Percentiles rank a stretch among this genome's conserved stretches.
phyloP scores from a whole-genome alignment of 2,797 vertebrate genomes.

The Chiroxiphia lanceolata region DNA sequence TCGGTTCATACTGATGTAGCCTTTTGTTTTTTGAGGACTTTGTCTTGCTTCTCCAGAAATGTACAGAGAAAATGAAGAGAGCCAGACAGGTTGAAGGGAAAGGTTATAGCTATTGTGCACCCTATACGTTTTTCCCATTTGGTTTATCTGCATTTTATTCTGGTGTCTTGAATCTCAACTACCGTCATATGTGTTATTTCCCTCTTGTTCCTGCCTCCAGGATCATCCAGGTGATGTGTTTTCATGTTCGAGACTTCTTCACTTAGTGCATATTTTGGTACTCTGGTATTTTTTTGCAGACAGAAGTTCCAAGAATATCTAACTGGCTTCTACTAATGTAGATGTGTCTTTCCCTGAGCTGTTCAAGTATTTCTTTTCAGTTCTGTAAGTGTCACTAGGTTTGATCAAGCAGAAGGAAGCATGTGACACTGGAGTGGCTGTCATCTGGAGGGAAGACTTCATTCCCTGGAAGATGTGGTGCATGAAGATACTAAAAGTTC shows the following conservation, averaged over 20 bases:
- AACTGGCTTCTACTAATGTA: background rate
- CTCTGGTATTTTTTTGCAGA: background rate
- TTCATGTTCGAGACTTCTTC: background rate
- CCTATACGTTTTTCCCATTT: background rate
- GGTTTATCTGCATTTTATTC: background rate
- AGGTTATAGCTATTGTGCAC: background rate
- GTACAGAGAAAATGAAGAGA: background rate
- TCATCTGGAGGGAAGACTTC: background rate
- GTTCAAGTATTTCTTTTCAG: background rate
- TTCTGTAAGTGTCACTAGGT: background rate
- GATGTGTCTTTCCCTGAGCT: background rate
- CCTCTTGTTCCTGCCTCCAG: background rate
- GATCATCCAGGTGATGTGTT: background rate
- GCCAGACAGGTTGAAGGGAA: background rate
- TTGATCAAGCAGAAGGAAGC: constrained; percentile 8
- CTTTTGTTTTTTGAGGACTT: background rate
- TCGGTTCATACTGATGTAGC: background rate
- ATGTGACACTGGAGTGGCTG: background rate
- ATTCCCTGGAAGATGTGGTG: background rate
- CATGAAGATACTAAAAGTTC: background rate
- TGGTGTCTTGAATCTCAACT: background rate
- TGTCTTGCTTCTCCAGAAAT: background rate
- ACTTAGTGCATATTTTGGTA: background rate
- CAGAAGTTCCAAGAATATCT: background rate
- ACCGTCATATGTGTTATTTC: background rate